Conservation (phyloP, 2,888 invertebrate species). For the Pomacea canaliculata region DNA sequence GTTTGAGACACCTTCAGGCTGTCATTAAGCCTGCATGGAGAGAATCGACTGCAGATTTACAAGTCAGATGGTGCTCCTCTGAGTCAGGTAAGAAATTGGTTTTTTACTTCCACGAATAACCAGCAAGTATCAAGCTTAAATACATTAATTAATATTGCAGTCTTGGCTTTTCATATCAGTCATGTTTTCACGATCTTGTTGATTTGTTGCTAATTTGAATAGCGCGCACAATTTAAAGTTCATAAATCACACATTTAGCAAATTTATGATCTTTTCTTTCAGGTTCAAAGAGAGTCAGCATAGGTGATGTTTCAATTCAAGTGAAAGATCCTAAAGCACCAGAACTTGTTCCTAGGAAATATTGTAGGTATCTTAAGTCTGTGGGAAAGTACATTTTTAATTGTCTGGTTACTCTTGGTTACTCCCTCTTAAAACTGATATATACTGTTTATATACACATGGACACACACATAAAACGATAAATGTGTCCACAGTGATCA, state of each 20-base stretch:
- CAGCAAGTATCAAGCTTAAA: not conserved
- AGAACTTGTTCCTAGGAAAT: constrained; percentile 87
- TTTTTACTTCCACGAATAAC: not conserved
- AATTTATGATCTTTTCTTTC: constrained; percentile 14
- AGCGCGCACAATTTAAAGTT: too few species aligned
- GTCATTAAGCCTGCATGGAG: constrained; percentile 27
- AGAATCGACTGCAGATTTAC: constrained; percentile 22
- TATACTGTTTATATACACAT: too few species aligned
- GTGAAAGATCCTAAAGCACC: constrained; percentile 75
- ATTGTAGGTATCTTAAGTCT: constrained; percentile 76
- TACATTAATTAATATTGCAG: too few species aligned
- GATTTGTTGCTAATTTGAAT: too few species aligned
- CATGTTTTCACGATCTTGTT: too few species aligned
- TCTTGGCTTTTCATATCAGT: too few species aligned
- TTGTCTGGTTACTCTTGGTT: too few species aligned
- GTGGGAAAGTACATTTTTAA: too few species aligned
- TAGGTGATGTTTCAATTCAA: constrained; percentile 63
- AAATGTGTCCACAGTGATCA: too few species aligned
- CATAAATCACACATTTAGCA: too few species aligned
- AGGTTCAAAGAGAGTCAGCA: constrained; percentile 48
- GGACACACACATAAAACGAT: too few species aligned
- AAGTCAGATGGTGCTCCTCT: constrained; percentile 25
- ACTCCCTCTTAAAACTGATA: too few species aligned
- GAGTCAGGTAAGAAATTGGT: constrained; percentile 4
- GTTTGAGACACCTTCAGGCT: constrained; percentile 44